A percentile compares a stretch with the other conserved stretches of the same genome.
Evolutionary conservation across 2,888 invertebrate genomes (phyloP).

Genomic region (Leucozona laternaria): DNA sequence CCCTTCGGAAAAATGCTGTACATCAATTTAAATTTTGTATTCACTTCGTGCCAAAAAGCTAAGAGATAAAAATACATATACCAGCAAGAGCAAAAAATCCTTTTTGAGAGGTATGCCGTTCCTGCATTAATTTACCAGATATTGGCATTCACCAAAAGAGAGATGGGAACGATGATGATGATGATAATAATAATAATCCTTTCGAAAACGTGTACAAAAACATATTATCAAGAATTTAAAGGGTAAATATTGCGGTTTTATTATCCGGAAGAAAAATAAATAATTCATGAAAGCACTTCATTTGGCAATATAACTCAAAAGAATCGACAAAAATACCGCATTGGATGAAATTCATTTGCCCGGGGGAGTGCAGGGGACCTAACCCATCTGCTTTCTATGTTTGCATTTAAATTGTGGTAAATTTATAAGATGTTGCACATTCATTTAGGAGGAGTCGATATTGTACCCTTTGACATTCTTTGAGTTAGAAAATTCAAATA

Average conservation of each 20-base stretch:
- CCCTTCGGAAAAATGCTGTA: slow-evolving; percentile 41
- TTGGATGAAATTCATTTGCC: slow-evolving; percentile 64
- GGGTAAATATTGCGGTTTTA: slow-evolving; percentile 76
- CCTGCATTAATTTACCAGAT: slow-evolving; percentile 73
- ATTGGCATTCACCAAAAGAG: slow-evolving; percentile 72
- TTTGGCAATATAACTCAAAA: slow-evolving; percentile 72
- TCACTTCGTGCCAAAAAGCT: slow-evolving; percentile 72
- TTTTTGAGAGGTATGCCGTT: slow-evolving; percentile 62
- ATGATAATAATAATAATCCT: slow-evolving; percentile 75
- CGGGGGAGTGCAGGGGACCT: slow-evolving; percentile 16
- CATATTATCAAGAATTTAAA: slow-evolving; percentile 76
- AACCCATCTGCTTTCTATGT: slow-evolving; percentile 18
- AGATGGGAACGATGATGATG: slow-evolving; percentile 62
- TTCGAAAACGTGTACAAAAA: slow-evolving; percentile 73
- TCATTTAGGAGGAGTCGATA: slow-evolving; percentile 24
- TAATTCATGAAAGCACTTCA: slow-evolving; percentile 74
- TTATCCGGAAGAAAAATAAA: slow-evolving; percentile 75
- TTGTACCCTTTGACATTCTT: slow-evolving; percentile 48
- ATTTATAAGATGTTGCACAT: slow-evolving; percentile 61
- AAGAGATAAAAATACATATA: slow-evolving; percentile 53
- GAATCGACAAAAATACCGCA: slow-evolving; percentile 68
- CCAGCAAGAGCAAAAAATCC: slow-evolving; percentile 42
- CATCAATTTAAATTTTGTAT: slow-evolving; percentile 75
- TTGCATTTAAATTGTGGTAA: slow-evolving; percentile 73
- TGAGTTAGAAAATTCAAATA: not conserved